Percentiles rank a stretch among this genome's conserved stretches.
Evolutionary conservation across 2,113 vertebrate genomes (phyloP).

Genomic region (Nibea coibor): DNA sequence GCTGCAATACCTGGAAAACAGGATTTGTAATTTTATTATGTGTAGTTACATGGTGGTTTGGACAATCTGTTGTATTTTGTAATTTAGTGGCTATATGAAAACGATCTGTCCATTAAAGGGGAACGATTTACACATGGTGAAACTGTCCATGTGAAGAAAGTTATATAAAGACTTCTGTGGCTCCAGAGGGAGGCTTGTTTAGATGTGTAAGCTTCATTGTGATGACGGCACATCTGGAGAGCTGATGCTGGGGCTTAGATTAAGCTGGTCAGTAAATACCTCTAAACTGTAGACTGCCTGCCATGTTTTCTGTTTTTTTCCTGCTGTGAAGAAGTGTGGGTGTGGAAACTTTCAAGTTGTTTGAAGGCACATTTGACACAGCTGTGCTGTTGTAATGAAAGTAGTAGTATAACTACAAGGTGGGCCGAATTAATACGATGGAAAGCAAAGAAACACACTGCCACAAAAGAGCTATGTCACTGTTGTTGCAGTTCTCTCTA

Average conservation of each 20-base stretch:
- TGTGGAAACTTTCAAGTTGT: not conserved
- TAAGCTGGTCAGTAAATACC: not conserved
- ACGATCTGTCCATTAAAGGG: too few species aligned
- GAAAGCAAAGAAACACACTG: not conserved
- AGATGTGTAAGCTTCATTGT: not conserved
- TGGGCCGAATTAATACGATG: constrained; percentile 1
- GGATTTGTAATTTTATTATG: not conserved
- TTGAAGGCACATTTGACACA: not conserved
- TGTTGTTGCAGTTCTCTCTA: not conserved
- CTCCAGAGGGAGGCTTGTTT: not conserved
- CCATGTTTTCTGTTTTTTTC: not conserved
- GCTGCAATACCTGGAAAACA: not conserved
- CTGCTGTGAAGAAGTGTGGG: not conserved
- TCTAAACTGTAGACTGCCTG: not conserved
- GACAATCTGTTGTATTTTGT: not conserved
- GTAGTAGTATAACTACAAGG: not conserved
- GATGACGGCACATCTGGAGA: not conserved
- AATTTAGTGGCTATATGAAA: not conserved
- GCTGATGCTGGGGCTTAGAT: not conserved
- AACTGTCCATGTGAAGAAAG: too few species aligned
- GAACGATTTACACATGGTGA: too few species aligned
- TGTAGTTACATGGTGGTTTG: not conserved
- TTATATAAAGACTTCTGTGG: too few species aligned
- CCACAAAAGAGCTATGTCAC: constrained; percentile 1
- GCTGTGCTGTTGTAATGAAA: not conserved